Base-by-base conservation (phyloP, 2,888 invertebrate genomes). In the Spatulosminthurus flaviceps region DNA sequence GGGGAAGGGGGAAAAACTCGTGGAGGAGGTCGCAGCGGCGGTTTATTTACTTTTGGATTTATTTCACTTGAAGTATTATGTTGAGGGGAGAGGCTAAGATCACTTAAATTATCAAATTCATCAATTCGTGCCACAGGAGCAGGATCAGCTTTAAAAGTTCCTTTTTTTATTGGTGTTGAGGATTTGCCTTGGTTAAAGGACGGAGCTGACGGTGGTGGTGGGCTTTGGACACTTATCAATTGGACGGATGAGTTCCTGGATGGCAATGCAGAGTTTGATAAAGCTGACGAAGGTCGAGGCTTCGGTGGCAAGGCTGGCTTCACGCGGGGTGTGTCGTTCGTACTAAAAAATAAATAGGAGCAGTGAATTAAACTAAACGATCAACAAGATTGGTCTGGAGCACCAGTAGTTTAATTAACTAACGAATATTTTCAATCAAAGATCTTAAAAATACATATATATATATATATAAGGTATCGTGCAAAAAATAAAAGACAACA, bases 251-350 rank as follows among this genome's bases (percentile, higher is more conserved):
- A 4, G n/a, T 5, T 2, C 4, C 21, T 11, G 1, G 43, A 28
- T 41, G 51, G 69, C 26, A 77, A 41, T 22, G 70, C 71, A 77
- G 71, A 71, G 19, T 64, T 21, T 13, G 69, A 26, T n/a, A n/a
- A n/a, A 34, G 9, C 9, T 4, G 34, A 9, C 9, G 34, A 9
- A 19, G 77, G 34, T 5, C 51, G 21, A 11, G 84, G 84, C 75
- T 84, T 84, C 24, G 83, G 84, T n/a, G 84, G 84, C 26, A 84
- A 72, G 4, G 84, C 84, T 11, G 84, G 84, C 76, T 84, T 84
- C 9, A 21, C 11, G 4, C 11, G 64, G 4, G 64, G 26, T 16
- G 9, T 7, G 34, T 34, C 34, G 9, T 64, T 24, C 24, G 22
- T 64, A 24, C n/a, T 51, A 19, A n/a, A 13, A 64, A 2, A 22